Base-by-base conservation (phyloP, 2,888 invertebrate genomes). In the Eupithecia abbreviata region DNA sequence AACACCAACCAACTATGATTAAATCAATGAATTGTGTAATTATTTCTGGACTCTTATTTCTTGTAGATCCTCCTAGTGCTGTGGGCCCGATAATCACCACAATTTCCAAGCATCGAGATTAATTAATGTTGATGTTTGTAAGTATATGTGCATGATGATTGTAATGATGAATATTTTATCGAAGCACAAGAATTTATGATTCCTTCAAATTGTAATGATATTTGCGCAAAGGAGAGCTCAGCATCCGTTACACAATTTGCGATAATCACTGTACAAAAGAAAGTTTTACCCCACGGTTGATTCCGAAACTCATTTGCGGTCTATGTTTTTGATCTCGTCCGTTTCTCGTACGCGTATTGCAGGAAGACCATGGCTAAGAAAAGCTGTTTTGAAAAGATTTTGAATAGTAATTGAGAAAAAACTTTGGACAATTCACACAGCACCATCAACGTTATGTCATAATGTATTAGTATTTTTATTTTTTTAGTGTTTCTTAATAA, bases 271-370 rank as follows among this genome's bases (percentile, higher is more conserved):
- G 86, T 88, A 88, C 89, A 91, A 92, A 69, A 92, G 91, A 92
- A 91, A 91, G 86, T 86, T 86, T 86, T 84, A 88, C 89, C 87
- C 85, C 87, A 81, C 82, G 88, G 89, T 88, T 88, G 89, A 90
- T 89, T 90, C 87, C 84, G 85, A 90, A 90, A 89, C 91, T 91
- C 90, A 91, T 93, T 93, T 93, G 93, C 89, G 93, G 94, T 92
- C 84, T 86, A 87, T 85, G 89, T 90, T 92, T 90, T 91, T 92
- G 91, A 91, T 91, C 88, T 88, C 84, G 82, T 84, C 84, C 82
- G 85, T 88, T 88, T 87, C 88, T 85, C 86, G 82, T 82, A 83
- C 84, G 83, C 83, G 85, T 82, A 80, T 77, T 77, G 74, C 88
- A 84, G 81, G 82, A 80, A 78, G 69, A 79, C 87, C 85, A 87